Percentiles rank a stretch among this genome's conserved stretches.
phyloP scores from a whole-genome alignment of 2,797 vertebrate genomes.

The Chaetophractus vellerosus region DNA sequence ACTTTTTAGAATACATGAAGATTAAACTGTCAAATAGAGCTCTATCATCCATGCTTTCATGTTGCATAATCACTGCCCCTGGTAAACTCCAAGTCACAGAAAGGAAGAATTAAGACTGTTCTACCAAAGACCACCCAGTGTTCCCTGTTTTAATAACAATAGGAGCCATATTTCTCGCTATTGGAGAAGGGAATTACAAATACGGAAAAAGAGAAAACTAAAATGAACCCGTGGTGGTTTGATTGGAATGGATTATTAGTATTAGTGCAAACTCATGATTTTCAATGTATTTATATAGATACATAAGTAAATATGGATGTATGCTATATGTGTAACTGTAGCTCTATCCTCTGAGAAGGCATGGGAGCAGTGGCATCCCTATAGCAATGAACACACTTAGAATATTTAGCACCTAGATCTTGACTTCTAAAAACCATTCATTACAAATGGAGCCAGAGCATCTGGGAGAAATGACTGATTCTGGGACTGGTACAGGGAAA shows the following conservation, averaged over 20 bases:
- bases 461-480: not conserved
- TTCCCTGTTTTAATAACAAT: conserved; percentile 8
- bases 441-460: not conserved
- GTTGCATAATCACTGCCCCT: not conserved
- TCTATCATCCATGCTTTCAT: not conserved
- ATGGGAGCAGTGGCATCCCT: not conserved
- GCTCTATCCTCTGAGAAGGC: not conserved
- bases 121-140: not conserved
- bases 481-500: not conserved
- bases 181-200: not conserved
- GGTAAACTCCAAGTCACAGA: not conserved
- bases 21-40: conserved; percentile 8
- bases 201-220: not conserved
- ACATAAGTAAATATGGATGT: not conserved
- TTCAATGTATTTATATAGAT: not conserved
- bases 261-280: not conserved
- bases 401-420: not conserved
- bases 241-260: not conserved
- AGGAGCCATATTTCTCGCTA: not conserved
- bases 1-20: not conserved
- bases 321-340: not conserved
- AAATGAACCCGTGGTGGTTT: not conserved
- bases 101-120: not conserved
- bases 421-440: conserved; percentile 15
- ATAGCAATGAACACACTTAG: not conserved